phyloP scores from a whole-genome alignment of 2,113 vertebrate species.

The Pagrus major region DNA sequence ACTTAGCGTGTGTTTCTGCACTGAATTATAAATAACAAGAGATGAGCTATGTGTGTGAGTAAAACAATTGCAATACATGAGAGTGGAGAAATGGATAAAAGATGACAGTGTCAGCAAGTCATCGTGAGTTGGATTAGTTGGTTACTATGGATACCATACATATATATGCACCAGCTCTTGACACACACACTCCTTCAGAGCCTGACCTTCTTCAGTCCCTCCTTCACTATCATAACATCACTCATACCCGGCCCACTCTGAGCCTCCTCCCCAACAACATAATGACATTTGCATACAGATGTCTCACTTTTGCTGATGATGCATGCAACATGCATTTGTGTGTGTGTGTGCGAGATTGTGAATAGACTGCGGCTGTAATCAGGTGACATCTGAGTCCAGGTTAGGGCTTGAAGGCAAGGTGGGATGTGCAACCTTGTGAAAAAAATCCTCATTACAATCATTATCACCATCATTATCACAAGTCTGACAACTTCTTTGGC shows the following conservation, averaged over 20 bases:
- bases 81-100: constrained; percentile 35
- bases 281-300: constrained; percentile 94
- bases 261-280: constrained; percentile 67
- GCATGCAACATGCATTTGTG: constrained; percentile 28
- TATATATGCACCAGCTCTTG: constrained; percentile 63
- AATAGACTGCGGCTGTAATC: constrained; percentile 38
- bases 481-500: constrained; percentile 36
- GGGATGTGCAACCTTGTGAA: constrained; percentile 34
- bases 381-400: constrained; percentile 65
- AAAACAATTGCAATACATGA: constrained; percentile 19
- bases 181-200: constrained; percentile 65
- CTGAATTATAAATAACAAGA: neutral
- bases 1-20: constrained; percentile 6
- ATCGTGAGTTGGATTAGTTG: constrained; percentile 54
- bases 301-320: constrained; percentile 75
- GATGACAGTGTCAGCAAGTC: constrained; percentile 46
- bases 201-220: constrained; percentile 69
- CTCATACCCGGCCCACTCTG: constrained; percentile 54
- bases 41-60: constrained; percentile 10
- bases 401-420: constrained; percentile 41
- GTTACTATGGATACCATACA: constrained; percentile 71
- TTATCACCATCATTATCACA: constrained; percentile 44
- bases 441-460: constrained; percentile 52
- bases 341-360: neutral
- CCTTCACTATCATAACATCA: constrained; percentile 76